Evolutionary conservation across 2,888 invertebrate genomes (phyloP).

Genomic region (Diarsia rubi): DNA sequence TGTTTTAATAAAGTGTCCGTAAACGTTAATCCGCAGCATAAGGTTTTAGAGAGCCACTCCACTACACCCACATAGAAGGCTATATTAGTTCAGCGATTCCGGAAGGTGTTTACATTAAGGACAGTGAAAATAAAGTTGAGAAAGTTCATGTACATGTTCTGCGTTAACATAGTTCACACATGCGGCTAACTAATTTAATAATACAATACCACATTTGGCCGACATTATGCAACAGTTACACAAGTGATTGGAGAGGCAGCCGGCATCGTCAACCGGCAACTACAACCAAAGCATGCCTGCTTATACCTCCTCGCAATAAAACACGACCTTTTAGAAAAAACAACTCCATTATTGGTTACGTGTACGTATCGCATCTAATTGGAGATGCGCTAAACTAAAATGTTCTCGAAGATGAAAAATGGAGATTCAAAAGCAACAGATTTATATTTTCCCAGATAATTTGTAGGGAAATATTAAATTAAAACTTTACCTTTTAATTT

Average conservation of each 20-base stretch:
- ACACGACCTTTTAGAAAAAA: too few relatives aligned
- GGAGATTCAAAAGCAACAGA: not conserved
- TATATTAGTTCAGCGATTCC: constrained; percentile 22
- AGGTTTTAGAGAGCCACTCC: constrained; percentile 20
- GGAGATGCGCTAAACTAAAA: constrained; percentile 4
- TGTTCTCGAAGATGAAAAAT: not conserved
- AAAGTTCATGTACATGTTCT: constrained; percentile 77
- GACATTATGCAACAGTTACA: constrained; percentile 74
- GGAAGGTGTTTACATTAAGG: constrained; percentile 66
- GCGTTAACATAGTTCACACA: constrained; percentile 84
- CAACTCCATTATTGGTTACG: not conserved
- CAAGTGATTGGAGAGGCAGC: constrained; percentile 57
- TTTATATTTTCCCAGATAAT: not conserved
- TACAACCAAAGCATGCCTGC: not conserved
- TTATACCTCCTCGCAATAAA: not conserved
- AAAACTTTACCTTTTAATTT: not conserved
- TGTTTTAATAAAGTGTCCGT: constrained; percentile 6
- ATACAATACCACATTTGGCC: constrained; percentile 70
- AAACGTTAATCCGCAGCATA: not conserved
- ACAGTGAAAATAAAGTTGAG: constrained; percentile 76
- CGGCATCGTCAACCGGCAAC: constrained; percentile 8
- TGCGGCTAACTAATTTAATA: constrained; percentile 76
- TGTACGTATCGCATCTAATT: not conserved
- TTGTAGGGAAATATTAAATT: not conserved
- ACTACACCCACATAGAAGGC: constrained; percentile 29